phyloP scores from a whole-genome alignment of 2,113 vertebrate genomes.

The Ageneiosus marmoratus region DNA sequence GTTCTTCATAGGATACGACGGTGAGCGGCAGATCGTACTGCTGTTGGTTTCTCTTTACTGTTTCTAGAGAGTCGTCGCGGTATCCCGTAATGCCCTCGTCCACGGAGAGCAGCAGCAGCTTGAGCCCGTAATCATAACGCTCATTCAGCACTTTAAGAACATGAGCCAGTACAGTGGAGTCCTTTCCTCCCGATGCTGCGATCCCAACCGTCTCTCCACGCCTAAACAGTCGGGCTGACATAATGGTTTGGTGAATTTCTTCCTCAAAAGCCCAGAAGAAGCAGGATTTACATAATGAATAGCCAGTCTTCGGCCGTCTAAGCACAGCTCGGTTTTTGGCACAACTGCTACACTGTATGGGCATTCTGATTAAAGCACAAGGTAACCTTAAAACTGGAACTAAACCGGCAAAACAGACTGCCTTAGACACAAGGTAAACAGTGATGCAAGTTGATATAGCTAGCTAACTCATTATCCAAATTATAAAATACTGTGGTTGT shows the following conservation, averaged over 20 bases:
- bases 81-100: conserved; percentile 88
- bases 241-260: conserved; percentile 81
- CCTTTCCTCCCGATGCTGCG: conserved; percentile 86
- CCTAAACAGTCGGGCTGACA: conserved; percentile 74
- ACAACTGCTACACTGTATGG: conserved; percentile 75
- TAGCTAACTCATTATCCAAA: not conserved
- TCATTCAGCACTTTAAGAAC: conserved; percentile 80
- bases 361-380: conserved; percentile 61
- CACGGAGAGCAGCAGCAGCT: conserved; percentile 81
- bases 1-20: conserved; percentile 82
- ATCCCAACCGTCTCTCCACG: conserved; percentile 78
- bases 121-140: conserved; percentile 75
- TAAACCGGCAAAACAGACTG: not conserved
- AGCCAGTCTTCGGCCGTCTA: conserved; percentile 74
- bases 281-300: conserved; percentile 81
- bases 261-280: conserved; percentile 86
- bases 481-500: not conserved
- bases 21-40: conserved; percentile 83
- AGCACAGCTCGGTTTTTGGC: conserved; percentile 65
- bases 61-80: conserved; percentile 83
- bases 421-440: not conserved
- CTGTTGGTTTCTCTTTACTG: conserved; percentile 80
- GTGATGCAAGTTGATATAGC: not conserved
- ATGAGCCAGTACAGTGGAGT: conserved; percentile 86
- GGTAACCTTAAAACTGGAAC: not conserved